Conservation (phyloP, 2,888 invertebrate species). For the Rhimphoctona megacephalus region DNA sequence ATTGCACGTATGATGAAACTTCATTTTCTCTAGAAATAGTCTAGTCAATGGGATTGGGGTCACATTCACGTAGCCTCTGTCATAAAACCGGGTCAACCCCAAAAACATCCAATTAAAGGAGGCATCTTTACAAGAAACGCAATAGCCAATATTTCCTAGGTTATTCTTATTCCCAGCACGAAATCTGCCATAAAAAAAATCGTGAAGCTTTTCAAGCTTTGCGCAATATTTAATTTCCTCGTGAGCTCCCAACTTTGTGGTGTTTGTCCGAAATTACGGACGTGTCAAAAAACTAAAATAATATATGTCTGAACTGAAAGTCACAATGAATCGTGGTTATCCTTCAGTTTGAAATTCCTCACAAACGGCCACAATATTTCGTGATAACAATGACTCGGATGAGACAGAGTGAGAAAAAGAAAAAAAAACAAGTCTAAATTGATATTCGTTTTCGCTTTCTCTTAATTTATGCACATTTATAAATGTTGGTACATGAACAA, state of each 20-base stretch:
- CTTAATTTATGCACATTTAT: not conserved
- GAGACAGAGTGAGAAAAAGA: not conserved
- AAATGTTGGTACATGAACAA: not conserved
- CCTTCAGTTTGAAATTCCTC: not conserved
- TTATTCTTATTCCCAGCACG: slow-evolving; percentile 2
- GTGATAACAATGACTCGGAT: not conserved
- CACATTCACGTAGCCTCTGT: not conserved
- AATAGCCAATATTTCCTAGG: not conserved
- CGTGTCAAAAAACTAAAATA: slow-evolving; percentile 8
- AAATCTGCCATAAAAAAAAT: not conserved
- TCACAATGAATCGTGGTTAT: not conserved
- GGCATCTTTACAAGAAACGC: not conserved
- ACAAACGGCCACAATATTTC: not conserved
- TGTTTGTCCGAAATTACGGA: slow-evolving; percentile 1
- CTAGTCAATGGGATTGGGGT: not conserved
- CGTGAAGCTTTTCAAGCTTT: not conserved
- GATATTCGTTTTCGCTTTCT: not conserved
- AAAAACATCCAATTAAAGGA: slow-evolving; percentile 32
- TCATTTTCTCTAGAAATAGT: not conserved
- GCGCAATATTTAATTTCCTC: not conserved
- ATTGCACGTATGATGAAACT: not conserved
- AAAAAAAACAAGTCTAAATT: not conserved
- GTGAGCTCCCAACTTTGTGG: slow-evolving; percentile 4
- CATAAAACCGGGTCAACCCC: not conserved
- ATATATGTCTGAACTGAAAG: not conserved